These are phyloP conservation scores for Lamproptera curius DNA, from an alignment of 2,888 invertebrate species.

Conservation along the genomic window DNA sequence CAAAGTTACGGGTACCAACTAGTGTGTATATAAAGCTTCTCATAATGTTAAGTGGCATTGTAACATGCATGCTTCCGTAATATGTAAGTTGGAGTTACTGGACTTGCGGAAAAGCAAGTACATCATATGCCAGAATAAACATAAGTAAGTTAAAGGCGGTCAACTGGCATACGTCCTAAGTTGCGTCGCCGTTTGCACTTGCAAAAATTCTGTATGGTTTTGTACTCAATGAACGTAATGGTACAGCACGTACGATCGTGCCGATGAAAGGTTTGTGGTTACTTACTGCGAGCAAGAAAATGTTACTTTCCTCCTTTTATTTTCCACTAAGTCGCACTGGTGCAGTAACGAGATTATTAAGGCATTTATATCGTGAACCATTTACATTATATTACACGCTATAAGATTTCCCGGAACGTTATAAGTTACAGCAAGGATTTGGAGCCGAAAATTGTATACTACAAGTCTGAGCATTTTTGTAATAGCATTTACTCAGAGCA, in stretches of 20 bases:
- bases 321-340: conserved; percentile 15
- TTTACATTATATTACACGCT: no score
- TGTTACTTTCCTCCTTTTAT: conserved; percentile 14
- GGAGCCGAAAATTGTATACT: no score
- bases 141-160: conserved; percentile 19
- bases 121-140: conserved; percentile 18
- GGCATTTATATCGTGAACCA: no score
- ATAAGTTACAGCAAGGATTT: no score
- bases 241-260: conserved; percentile 16
- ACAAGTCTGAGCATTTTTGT: no score
- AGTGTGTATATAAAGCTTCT: no score
- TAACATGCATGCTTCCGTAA: no score
- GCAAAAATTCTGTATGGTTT: conserved; percentile 15
- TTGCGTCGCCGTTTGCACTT: conserved; percentile 14
- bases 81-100: conserved; percentile 4
- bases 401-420: no score
- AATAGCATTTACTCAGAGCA: no score
- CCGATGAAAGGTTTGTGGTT: conserved; percentile 11
- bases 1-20: no score
- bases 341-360: no score
- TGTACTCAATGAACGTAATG: conserved; percentile 1
- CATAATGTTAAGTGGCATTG: no score
- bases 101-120: conserved; percentile 11
- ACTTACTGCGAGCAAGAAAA: conserved; percentile 15
- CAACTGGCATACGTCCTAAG: conserved; percentile 14